Evolutionary conservation across 1,140 invertebrate genomes (phyloP).

Genomic region (Oscheius sp.): DNA sequence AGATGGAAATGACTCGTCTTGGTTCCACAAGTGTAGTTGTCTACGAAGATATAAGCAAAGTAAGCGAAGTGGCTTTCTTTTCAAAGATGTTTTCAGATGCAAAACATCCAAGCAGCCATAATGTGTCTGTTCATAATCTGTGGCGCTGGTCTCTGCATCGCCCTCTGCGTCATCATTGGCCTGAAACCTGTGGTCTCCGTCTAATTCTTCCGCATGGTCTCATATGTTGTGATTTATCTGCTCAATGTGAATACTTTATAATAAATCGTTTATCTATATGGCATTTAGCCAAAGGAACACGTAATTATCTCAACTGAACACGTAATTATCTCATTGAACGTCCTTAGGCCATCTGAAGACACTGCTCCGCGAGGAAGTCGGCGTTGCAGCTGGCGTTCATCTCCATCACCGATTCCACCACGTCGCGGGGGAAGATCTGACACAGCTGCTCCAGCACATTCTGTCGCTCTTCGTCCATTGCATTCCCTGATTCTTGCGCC

Average conservation of each 20-base stretch:
- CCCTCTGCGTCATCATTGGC: constrained; percentile 20
- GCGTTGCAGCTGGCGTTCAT: neutral
- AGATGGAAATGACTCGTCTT: constrained; percentile 12
- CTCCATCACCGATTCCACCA: neutral
- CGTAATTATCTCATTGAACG: too few species aligned
- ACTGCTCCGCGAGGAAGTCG: neutral
- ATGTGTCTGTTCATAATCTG: constrained; percentile 4
- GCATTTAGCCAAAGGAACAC: too few species aligned
- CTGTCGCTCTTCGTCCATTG: neutral
- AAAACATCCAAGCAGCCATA: neutral
- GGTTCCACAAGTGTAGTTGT: neutral
- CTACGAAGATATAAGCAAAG: neutral
- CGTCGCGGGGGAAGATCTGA: neutral
- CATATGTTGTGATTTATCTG: too few species aligned
- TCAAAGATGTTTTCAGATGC: neutral
- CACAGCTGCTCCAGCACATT: neutral
- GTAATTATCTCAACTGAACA: too few species aligned
- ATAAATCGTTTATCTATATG: too few species aligned
- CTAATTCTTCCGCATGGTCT: neutral
- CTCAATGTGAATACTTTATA: too few species aligned
- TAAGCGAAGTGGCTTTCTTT: neutral
- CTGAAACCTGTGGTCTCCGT: constrained; percentile 12
- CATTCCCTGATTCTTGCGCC: neutral
- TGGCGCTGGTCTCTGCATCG: constrained; percentile 18
- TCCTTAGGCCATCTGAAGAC: too few species aligned